Conservation (phyloP, 1,140 invertebrate species). For the Helicorthomorpha holstii region DNA sequence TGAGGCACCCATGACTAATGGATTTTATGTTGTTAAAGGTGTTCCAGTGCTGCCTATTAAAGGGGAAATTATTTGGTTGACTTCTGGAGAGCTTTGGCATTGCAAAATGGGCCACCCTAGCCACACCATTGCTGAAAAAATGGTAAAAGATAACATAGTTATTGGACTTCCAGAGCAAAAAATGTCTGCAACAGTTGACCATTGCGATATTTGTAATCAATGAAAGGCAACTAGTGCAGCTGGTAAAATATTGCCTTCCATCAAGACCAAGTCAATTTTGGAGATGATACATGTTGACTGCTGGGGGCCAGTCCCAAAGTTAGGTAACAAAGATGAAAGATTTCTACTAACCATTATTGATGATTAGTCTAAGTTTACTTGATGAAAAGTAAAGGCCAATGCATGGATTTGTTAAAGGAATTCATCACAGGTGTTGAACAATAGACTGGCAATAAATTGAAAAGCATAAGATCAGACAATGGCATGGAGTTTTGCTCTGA, state of each 20-base stretch:
- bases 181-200: slow-evolving; percentile 6
- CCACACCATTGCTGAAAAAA: background rate
- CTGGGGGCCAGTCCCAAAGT: slow-evolving; percentile 7
- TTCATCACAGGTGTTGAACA: slow-evolving; percentile 2
- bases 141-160: background rate
- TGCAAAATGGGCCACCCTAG: slow-evolving; percentile 2
- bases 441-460: slow-evolving; percentile 3
- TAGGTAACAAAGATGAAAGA: background rate
- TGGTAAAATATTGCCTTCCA: background rate
- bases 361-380: slow-evolving; percentile 8
- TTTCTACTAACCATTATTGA: slow-evolving; percentile 11
- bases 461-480: slow-evolving; percentile 4
- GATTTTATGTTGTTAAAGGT: background rate
- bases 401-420: slow-evolving; percentile 7
- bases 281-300: slow-evolving; percentile 5
- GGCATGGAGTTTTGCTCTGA: too few relatives aligned
- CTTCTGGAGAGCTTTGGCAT: slow-evolving; percentile 2
- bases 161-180: background rate
- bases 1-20: background rate
- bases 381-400: slow-evolving; percentile 9
- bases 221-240: background rate
- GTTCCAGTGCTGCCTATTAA: background rate
- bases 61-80: background rate
- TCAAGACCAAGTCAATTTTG: slow-evolving; percentile 9
- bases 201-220: slow-evolving; percentile 1